Base-by-base conservation (phyloP, 2,113 vertebrate species). In the Eretmochelys imbricata region DNA sequence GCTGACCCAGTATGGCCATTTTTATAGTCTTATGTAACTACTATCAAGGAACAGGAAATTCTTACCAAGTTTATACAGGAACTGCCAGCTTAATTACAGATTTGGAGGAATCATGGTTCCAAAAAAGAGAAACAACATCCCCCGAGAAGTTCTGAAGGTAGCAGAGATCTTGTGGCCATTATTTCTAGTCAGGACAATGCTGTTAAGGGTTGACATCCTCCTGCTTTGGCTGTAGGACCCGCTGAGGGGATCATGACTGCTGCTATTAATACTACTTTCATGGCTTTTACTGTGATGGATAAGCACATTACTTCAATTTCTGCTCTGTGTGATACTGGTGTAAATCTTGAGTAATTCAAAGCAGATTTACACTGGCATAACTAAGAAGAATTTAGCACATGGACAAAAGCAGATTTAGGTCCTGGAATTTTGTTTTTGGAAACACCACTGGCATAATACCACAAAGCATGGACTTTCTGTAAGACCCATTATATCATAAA, bases 281-380 rank as follows among this genome's bases (percentile, higher is more conserved):
- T 62, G 57, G 29, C 57, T 62, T 62, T 91, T 94, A 57, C 89
- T 91, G 62, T 81, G 89, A 38, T 94, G 93, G 96, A 88, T 80
- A 94, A 88, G 50, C 92, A 14, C 55, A 96, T 95, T 50, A 50
- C 82, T 96, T 89, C 42, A 50, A 62, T 12, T 29, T 62, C 57
- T 62, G 57, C 27, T 29, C 57, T 62, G 12, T 31, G 88, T 78
- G 84, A 89, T 65, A 75, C 35, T 87, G 87, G 42, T 1, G 0
- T 86, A 91, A 97, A 86, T 89, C 79, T 83, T 93, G 82, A 91
- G 82, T 48, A 86, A 93, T 95, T 94, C 57, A 94, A 62, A 76
- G 94, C 55, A 75, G 88, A 17, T 27, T 92, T 96, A 92, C 91
- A 84, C 0, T 0, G 53, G 51, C 81, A 79, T 95, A 50, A 51